A percentile compares a stretch with the other conserved stretches of the same genome.
These are phyloP conservation scores for Abscondita cerata DNA, from an alignment of 2,888 invertebrate species.

Conservation along the genomic window DNA sequence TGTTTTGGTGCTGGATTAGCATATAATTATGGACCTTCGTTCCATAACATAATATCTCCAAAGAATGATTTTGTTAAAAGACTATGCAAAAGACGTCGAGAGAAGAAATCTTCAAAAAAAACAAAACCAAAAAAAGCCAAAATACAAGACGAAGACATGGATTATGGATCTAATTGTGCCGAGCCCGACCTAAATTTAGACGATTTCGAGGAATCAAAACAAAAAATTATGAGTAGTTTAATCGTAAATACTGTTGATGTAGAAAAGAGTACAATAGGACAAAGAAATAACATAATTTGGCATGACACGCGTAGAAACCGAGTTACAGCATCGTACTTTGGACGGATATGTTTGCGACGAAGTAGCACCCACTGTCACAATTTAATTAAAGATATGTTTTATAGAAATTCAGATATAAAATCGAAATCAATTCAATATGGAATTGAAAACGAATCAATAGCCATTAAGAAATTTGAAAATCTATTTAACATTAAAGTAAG, in stretches of 20 bases:
- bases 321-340: not conserved
- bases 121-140: no score
- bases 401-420: constrained; percentile 3
- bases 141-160: constrained; percentile 11
- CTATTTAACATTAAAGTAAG: not conserved
- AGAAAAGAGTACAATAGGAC: constrained; percentile 1
- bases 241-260: not conserved
- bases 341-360: not conserved
- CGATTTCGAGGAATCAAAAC: not conserved
- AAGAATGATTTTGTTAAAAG: not conserved
- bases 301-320: not conserved
- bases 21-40: not conserved
- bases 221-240: not conserved
- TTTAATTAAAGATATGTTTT: not conserved
- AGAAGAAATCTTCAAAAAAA: no score
- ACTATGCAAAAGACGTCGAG: not conserved
- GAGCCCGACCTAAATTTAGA: not conserved
- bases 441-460: not conserved
- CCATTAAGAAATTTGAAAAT: not conserved
- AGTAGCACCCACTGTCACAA: not conserved
- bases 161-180: not conserved
- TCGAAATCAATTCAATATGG: constrained; percentile 7
- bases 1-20: not conserved
- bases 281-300: constrained; percentile 1
- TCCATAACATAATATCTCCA: not conserved